Evolutionary conservation across 2,888 invertebrate species (phyloP), one percentile per base, ranked within the genome.

Genomic region (Noctua pronuba): DNA sequence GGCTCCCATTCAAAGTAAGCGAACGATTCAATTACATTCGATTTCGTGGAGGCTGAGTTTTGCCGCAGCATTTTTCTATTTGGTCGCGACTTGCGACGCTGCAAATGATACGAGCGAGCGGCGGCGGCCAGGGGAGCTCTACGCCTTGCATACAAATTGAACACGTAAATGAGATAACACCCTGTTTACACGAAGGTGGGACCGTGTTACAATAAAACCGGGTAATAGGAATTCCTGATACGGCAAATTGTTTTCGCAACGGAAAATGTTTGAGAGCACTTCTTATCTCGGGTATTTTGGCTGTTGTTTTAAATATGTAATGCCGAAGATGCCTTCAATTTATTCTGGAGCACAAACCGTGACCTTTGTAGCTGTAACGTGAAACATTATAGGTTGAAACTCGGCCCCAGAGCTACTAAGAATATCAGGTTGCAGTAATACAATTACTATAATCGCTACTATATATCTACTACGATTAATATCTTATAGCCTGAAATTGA

Each of bases 121-220:
- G 86, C 73, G 80, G 86, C 13, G 90, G 91, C 92, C 94, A 89
- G 87, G 95, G 95, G 95, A 95, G 91, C 91, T 88, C 89, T 94
- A 92, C 92, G 91, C 91, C 92, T 91, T 95, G 95, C 95, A 96
- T 96, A 96, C 95, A 96, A 95, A 96, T 96, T 94, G 95, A 91
- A 93, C 91, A 91, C 91, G 94, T 94, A 95, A 95, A 95, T 95
- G 94, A 94, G 93, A 94, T 94, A 94, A 94, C 93, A 92, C 88
- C 86, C 88, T 89, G 90, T 92, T 91, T 90, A 90, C 86, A 86
- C 82, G 85, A 85, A 87, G 86, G 88, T 86, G 80, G 81, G 80
- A 84, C 79, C 78, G 86, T 82, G 88, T 89, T 88, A 91, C 92
- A 91, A 92, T 92, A 92, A 92, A 91, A 91, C 85, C 88, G 88